Conservation (phyloP, 2,888 invertebrate species). For the Harpagoxenus sublaevis region DNA sequence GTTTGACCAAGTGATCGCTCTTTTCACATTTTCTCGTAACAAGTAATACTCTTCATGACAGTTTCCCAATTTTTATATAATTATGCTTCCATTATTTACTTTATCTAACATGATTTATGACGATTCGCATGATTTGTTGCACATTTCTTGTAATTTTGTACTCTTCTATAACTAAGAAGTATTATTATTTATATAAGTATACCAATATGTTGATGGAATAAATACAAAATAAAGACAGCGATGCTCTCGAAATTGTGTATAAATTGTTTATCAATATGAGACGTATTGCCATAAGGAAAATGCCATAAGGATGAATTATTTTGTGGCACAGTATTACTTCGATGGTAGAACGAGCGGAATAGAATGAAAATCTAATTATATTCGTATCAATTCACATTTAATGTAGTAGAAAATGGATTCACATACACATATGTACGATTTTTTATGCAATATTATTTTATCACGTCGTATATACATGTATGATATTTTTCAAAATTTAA, state of each 20-base stretch:
- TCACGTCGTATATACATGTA: not conserved
- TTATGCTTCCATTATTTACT: slow-evolving; percentile 21
- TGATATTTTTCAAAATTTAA: slow-evolving; percentile 1
- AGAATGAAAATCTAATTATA: slow-evolving; percentile 9
- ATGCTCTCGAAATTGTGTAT: not conserved
- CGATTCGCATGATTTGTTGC: not conserved
- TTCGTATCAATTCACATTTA: not conserved
- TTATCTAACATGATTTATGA: not conserved
- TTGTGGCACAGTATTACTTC: slow-evolving; percentile 10
- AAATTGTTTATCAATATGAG: not conserved
- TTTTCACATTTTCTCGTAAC: not conserved
- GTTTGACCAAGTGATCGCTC: no score
- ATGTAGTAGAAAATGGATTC: not conserved
- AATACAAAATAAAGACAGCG: slow-evolving; percentile 3
- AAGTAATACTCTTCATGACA: not conserved
- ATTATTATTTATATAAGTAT: slow-evolving; percentile 28
- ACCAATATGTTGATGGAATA: not conserved
- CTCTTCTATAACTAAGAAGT: not conserved
- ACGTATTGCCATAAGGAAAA: not conserved
- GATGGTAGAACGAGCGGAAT: not conserved
- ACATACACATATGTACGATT: not conserved
- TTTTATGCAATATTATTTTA: slow-evolving; percentile 30
- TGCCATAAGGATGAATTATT: not conserved
- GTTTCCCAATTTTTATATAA: not conserved
- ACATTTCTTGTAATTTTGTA: slow-evolving; percentile 14